These are phyloP conservation scores for Jacana jacana DNA, from an alignment of 2,113 vertebrate genomes.

Conservation along the genomic window DNA sequence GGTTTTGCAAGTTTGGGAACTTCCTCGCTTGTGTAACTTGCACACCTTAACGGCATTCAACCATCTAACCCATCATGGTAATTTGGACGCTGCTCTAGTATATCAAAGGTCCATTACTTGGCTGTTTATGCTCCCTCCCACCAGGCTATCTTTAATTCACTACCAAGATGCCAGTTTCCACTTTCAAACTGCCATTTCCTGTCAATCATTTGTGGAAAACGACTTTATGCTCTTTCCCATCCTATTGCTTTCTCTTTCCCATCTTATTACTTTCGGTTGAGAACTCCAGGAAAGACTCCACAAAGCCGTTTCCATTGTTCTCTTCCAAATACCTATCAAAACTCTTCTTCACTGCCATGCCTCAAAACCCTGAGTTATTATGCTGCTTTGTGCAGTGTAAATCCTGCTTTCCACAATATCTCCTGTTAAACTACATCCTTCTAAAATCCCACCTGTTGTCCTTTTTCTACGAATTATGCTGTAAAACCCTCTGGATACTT, in stretches of 20 bases:
- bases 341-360: neutral
- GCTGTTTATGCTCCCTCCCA: neutral
- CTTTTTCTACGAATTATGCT: neutral
- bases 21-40: neutral
- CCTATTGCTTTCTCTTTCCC: neutral
- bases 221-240: neutral
- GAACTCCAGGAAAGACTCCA: neutral
- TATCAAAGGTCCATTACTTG: neutral
- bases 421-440: neutral
- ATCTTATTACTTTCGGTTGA: neutral
- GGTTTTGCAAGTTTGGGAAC: neutral
- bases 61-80: neutral
- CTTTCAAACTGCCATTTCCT: neutral
- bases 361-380: neutral
- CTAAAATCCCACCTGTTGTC: neutral
- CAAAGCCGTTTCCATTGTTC: neutral
- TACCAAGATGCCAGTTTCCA: neutral
- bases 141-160: neutral
- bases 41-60: neutral
- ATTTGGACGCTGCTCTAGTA: neutral
- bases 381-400: neutral
- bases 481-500: neutral
- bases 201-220: neutral
- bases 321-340: neutral
- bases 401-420: neutral